Base-by-base conservation (phyloP, 2,797 vertebrate species). In the Yasuhikotakia modesta region DNA sequence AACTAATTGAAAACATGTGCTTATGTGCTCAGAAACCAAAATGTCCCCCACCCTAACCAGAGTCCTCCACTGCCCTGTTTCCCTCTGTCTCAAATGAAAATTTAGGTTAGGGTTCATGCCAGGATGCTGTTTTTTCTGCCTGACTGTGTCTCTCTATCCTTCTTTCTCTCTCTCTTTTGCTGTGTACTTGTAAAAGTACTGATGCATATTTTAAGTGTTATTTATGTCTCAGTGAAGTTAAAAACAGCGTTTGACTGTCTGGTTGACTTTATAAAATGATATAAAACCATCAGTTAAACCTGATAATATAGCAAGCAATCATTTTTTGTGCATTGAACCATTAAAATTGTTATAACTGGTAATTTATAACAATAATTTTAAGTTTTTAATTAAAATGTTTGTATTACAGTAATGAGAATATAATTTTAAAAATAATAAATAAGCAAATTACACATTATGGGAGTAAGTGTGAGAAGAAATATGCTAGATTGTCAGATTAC, bases 41-140 rank as follows among this genome's bases (percentile, higher is more conserved):
- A 13, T 75, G 39, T 14, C 16, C 46, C 27, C 45, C 24, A 17
- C 19, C 22, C 50, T 21, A 55, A 16, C 39, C 2, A 4, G 22
- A 78, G 39, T 27, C 19, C 22, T 53, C 68, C 68, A 53, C 12
- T 11, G 35, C 48, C 35, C 35, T 71, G 17, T 22, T 35, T 67
- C 13, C 55, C 35, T 70, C 57, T 70, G 32, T 19, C 27, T 69
- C 70, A 69, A 60, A 67, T n/a, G 13, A 70, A 30, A 65, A 80
- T 70, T 69, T 58, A 63, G 55, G 48, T 70, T 64, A 77, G 69
- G 70, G 68, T 76, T 72, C 76, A 71, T 27, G 46, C 69, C 27
- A 70, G 76, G 66, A 46, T 32, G 19, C 1, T 58, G 11, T 67
- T 11, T 68, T n/a, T 22, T 32, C 43, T 57, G 0, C 50, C 39